Evolutionary conservation across 1,140 invertebrate species (phyloP).

Genomic region (Pseudomyrmex concolor): DNA sequence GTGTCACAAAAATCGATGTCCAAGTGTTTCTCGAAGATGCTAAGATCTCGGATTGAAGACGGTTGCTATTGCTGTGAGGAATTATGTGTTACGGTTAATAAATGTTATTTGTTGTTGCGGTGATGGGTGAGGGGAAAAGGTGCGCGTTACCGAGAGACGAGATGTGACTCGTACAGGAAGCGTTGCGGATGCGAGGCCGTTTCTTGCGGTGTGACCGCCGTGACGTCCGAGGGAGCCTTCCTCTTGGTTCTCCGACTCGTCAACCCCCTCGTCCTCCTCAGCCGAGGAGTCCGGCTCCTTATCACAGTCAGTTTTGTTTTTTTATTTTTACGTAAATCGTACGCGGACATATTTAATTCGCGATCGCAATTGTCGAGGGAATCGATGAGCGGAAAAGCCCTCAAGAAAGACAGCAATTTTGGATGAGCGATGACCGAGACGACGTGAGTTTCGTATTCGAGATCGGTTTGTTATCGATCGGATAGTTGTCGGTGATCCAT

Average conservation of each 20-base stretch:
- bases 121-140: conserved; percentile 47
- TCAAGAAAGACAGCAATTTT: conserved; percentile 49
- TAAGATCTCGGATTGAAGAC: conserved; percentile 7
- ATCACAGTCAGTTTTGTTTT: not conserved
- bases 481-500: conserved; percentile 71
- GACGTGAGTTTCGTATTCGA: conserved; percentile 60
- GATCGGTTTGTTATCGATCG: conserved; percentile 59
- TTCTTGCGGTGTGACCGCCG: conserved; percentile 80
- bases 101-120: conserved; percentile 14
- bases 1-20: not conserved
- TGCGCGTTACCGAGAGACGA: conserved; percentile 83
- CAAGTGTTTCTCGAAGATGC: conserved; percentile 15
- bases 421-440: conserved; percentile 56
- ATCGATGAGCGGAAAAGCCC: conserved; percentile 39
- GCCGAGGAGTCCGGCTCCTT: conserved; percentile 80
- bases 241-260: conserved; percentile 82
- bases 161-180: conserved; percentile 83
- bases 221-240: conserved; percentile 80
- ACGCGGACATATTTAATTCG: conserved; percentile 26
- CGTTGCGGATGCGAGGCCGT: conserved; percentile 82
- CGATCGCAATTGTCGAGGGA: conserved; percentile 26
- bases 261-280: conserved; percentile 82
- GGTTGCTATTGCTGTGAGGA: not conserved
- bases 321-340: conserved; percentile 4
- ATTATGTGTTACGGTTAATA: conserved; percentile 4